These are phyloP conservation scores for Arizona elegans DNA, from an alignment of 2,113 vertebrate species.

Conservation along the genomic window DNA sequence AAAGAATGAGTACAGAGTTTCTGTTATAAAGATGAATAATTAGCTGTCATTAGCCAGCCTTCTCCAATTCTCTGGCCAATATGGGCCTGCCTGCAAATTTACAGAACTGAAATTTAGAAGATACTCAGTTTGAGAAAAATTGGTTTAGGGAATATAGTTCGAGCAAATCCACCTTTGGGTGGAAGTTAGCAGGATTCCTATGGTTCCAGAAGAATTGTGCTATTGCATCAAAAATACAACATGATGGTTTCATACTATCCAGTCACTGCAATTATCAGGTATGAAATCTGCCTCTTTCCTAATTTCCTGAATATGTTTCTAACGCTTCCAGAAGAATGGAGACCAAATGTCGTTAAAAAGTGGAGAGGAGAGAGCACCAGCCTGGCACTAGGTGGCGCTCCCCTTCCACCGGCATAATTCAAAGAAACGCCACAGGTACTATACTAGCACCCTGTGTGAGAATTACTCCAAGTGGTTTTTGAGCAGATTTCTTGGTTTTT, in stretches of 20 bases:
- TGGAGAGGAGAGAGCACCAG: not conserved
- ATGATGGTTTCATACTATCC: not conserved
- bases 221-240: not conserved
- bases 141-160: not conserved
- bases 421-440: accelerated
- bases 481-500: not conserved
- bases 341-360: not conserved
- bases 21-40: not conserved
- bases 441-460: not conserved
- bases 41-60: not conserved
- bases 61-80: not conserved
- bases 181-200: not conserved
- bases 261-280: not conserved
- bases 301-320: not conserved
- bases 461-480: not conserved
- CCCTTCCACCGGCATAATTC: accelerated
- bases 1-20: not conserved
- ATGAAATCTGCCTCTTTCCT: not conserved
- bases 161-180: not conserved
- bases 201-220: not conserved
- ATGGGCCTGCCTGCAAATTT: not conserved
- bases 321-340: not conserved
- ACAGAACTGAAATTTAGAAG: not conserved
- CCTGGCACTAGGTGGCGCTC: slow-evolving; percentile 39
- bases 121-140: not conserved